Percentiles rank a stretch among this genome's conserved stretches.
phyloP scores from a whole-genome alignment of 2,797 vertebrate species.

The Liparis tanakae region DNA sequence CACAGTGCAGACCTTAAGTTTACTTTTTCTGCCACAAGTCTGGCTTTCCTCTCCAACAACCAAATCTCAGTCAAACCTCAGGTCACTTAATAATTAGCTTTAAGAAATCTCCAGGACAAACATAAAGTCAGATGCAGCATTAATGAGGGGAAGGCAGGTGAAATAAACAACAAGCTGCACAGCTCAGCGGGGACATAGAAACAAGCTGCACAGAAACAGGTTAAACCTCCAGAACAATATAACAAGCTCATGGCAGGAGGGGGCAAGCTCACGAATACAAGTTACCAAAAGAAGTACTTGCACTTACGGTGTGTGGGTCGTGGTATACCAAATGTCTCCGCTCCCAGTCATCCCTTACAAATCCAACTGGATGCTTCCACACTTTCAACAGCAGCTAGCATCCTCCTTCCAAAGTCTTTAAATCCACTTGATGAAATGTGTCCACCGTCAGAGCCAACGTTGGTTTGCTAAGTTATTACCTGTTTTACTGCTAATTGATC shows the following conservation, averaged over 20 bases:
- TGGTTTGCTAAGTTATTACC: too few species aligned
- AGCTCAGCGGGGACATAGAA: background rate
- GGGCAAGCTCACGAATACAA: background rate
- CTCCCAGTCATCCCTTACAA: too few species aligned
- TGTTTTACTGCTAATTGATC: too few species aligned
- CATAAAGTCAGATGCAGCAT: background rate
- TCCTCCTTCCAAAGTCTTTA: background rate
- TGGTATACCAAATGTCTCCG: background rate
- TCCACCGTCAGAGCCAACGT: too few species aligned
- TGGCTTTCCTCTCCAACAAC: background rate
- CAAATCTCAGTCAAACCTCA: background rate
- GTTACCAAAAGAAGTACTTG: background rate
- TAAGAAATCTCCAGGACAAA: background rate
- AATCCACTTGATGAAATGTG: background rate
- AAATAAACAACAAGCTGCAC: background rate
- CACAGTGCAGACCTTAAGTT: constrained; percentile 1
- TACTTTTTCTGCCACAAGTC: background rate
- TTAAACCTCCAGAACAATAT: background rate
- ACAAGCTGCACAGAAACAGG: background rate
- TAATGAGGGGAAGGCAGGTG: background rate
- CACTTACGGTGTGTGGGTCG: constrained; percentile 3
- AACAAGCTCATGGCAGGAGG: background rate
- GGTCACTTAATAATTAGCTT: background rate
- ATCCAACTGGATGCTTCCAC: background rate
- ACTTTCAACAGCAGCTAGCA: background rate